Conservation (phyloP, 2,888 invertebrate species). For the Boloria selene region DNA sequence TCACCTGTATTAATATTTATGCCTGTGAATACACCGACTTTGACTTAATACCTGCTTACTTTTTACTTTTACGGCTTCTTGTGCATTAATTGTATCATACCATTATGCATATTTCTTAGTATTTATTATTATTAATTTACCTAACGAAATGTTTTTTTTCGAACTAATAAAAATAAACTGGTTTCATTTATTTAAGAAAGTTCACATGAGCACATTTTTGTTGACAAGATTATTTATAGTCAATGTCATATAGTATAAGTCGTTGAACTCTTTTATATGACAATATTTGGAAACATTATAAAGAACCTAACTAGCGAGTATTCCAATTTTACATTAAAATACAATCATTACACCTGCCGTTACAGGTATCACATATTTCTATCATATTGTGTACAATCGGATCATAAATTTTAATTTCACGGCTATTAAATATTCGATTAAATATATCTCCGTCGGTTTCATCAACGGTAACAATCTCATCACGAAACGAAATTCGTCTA, state of each 20-base stretch:
- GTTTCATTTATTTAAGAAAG: too few species aligned
- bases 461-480: constrained; percentile 46
- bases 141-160: too few species aligned
- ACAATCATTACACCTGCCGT: constrained; percentile 5
- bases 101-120: too few species aligned
- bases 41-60: constrained; percentile 3
- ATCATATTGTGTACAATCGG: constrained; percentile 11
- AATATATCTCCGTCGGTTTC: constrained; percentile 44
- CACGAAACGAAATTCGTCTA: constrained; percentile 46
- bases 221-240: background rate
- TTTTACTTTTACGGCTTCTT: constrained; percentile 8
- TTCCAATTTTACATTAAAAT: constrained; percentile 4
- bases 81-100: constrained; percentile 8
- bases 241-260: constrained; percentile 41
- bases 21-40: background rate
- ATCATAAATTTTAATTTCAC: constrained; percentile 45
- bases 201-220: constrained; percentile 1
- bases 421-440: constrained; percentile 48
- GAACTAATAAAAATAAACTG: too few species aligned
- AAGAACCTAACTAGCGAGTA: constrained; percentile 1
- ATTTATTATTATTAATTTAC: too few species aligned
- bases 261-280: constrained; percentile 73
- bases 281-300: constrained; percentile 21
- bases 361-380: constrained; percentile 21
- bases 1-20: background rate